Evolutionary conservation across 1,140 invertebrate species (phyloP).

Genomic region (Caerostris extrusa): DNA sequence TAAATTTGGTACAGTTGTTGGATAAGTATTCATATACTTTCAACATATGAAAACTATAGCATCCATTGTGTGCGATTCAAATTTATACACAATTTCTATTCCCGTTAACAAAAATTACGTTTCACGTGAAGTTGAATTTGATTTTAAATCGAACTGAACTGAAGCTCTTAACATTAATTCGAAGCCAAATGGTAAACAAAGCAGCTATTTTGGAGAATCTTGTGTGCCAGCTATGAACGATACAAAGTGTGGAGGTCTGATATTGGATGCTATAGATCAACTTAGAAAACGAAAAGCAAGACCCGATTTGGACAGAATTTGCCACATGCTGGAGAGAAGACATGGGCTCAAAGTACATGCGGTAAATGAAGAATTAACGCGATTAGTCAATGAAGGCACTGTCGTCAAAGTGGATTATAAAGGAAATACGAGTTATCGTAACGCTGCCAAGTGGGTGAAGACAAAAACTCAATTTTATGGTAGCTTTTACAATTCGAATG

Average conservation of each 20-base stretch:
- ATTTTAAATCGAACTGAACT: neutral
- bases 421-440: constrained; percentile 91
- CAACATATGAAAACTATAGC: too few species aligned
- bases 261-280: constrained; percentile 92
- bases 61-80: too few species aligned
- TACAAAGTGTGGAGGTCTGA: constrained; percentile 86
- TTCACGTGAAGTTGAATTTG: too few species aligned
- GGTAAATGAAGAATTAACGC: constrained; percentile 88
- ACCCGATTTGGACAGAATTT: constrained; percentile 91
- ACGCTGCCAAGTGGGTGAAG: constrained; percentile 86
- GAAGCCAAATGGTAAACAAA: neutral
- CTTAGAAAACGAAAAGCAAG: constrained; percentile 90
- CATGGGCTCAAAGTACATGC: constrained; percentile 87
- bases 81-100: too few species aligned
- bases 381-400: constrained; percentile 88
- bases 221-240: constrained; percentile 44
- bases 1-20: too few species aligned
- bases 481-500: constrained; percentile 80
- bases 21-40: too few species aligned
- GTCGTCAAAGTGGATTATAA: constrained; percentile 93
- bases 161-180: neutral
- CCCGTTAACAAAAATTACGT: too few species aligned
- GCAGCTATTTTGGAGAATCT: too few species aligned
- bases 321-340: constrained; percentile 88
- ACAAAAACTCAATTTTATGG: constrained; percentile 72